These are phyloP conservation scores for Therioaphis trifolii DNA, from an alignment of 2,888 invertebrate species.

Conservation along the genomic window DNA sequence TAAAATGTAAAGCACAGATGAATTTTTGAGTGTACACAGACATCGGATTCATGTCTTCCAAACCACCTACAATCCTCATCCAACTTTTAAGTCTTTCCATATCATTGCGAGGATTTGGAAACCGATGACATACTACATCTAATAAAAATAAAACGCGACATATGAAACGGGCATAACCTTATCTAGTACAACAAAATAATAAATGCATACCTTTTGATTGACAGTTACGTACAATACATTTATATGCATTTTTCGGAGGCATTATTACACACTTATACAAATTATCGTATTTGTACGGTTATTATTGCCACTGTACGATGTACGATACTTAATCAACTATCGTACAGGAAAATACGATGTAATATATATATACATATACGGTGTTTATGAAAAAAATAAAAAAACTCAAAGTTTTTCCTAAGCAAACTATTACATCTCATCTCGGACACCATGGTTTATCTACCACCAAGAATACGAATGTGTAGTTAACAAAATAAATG, in stretches of 20 bases:
- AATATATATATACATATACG: too few relatives aligned
- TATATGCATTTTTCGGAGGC: not conserved
- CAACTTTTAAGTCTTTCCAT: not conserved
- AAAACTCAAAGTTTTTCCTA: too few relatives aligned
- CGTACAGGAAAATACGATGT: too few relatives aligned
- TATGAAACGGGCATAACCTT: not conserved
- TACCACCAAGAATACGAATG: too few relatives aligned
- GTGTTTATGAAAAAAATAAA: too few relatives aligned
- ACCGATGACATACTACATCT: slow-evolving; percentile 9
- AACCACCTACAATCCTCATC: slow-evolving; percentile 8
- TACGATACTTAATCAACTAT: too few relatives aligned
- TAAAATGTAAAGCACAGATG: slow-evolving; percentile 9
- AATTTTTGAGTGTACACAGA: not conserved
- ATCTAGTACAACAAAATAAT: not conserved
- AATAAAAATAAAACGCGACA: not conserved
- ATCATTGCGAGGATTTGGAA: slow-evolving; percentile 1
- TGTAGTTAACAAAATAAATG: too few relatives aligned
- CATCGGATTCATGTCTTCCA: not conserved
- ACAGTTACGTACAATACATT: not conserved
- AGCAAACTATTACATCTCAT: too few relatives aligned
- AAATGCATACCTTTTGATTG: slow-evolving; percentile 19
- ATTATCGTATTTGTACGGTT: too few relatives aligned
- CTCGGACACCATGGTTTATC: too few relatives aligned
- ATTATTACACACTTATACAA: not conserved
- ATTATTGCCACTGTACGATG: too few relatives aligned